A percentile compares a stretch with the other conserved stretches of the same genome.
Conservation (phyloP, 2,113 vertebrate genomes). For the Syngnathoides biaculeatus region DNA sequence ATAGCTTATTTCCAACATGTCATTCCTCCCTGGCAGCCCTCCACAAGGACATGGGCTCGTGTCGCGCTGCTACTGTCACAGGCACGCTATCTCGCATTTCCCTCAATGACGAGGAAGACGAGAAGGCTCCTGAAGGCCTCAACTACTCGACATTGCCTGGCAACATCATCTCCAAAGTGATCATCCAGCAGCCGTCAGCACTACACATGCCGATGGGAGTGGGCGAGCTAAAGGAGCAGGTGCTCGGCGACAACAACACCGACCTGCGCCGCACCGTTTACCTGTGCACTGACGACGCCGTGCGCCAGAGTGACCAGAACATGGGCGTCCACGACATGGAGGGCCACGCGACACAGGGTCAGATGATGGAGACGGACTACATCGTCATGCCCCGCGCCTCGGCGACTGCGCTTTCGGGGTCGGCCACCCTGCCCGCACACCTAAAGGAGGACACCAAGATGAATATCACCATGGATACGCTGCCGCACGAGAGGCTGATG, state of each 20-base stretch:
- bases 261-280: constrained; percentile 94
- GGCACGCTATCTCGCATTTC: constrained; percentile 97
- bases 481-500: constrained; percentile 92
- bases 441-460: constrained; percentile 94
- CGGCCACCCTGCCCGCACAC: constrained; percentile 82
- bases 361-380: constrained; percentile 98
- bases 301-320: constrained; percentile 89
- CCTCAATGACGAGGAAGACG: constrained; percentile 94
- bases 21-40: constrained; percentile 77
- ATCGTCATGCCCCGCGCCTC: constrained; percentile 89
- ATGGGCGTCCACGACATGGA: constrained; percentile 72
- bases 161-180: constrained; percentile 98
- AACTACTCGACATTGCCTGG: constrained; percentile 96
- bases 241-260: constrained; percentile 80
- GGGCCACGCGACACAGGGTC: constrained; percentile 72
- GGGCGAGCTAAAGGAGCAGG: constrained; percentile 86
- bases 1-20: constrained; percentile 20
- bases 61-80: constrained; percentile 92
- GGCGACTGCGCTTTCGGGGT: constrained; percentile 56
- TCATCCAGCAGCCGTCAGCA: constrained; percentile 92
- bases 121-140: constrained; percentile 88
- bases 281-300: constrained; percentile 91
- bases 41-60: constrained; percentile 97
- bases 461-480: constrained; percentile 90
- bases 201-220: constrained; percentile 92